Percentiles rank a stretch among this genome's conserved stretches.
phyloP scores from a whole-genome alignment of 2,113 vertebrate genomes.

The Patagioenas fasciata region DNA sequence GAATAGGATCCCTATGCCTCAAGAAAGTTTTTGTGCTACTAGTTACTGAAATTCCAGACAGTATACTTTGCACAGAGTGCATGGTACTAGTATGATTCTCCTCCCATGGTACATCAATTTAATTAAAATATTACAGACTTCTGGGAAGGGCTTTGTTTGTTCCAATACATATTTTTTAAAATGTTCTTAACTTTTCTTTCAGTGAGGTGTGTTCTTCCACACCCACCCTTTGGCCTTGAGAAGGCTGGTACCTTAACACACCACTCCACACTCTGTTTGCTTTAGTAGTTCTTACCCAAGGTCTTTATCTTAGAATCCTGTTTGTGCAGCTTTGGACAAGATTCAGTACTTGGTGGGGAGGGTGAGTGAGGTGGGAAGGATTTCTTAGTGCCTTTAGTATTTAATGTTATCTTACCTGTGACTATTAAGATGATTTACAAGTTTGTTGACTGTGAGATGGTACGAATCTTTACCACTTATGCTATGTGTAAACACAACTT shows the following conservation, averaged over 20 bases:
- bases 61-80: background rate
- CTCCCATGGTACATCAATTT: background rate
- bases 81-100: background rate
- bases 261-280: slow-evolving; percentile 15
- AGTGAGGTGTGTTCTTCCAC: background rate
- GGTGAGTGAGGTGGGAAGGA: background rate
- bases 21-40: background rate
- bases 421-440: slow-evolving; percentile 51
- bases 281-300: slow-evolving; percentile 59
- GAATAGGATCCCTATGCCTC: background rate
- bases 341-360: background rate
- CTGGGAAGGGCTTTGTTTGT: background rate
- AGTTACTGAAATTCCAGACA: background rate
- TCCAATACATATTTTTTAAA: background rate
- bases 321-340: slow-evolving; percentile 64
- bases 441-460: background rate
- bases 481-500: background rate
- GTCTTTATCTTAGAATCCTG: slow-evolving; percentile 62
- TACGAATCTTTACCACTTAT: background rate
- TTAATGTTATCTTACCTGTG: slow-evolving; percentile 13
- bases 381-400: slow-evolving; percentile 29
- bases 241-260: background rate
- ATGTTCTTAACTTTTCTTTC: background rate
- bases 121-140: background rate
- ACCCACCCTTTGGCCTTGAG: slow-evolving; percentile 31